phyloP scores from a whole-genome alignment of 2,888 invertebrate species.

The Orthosia gothica region DNA sequence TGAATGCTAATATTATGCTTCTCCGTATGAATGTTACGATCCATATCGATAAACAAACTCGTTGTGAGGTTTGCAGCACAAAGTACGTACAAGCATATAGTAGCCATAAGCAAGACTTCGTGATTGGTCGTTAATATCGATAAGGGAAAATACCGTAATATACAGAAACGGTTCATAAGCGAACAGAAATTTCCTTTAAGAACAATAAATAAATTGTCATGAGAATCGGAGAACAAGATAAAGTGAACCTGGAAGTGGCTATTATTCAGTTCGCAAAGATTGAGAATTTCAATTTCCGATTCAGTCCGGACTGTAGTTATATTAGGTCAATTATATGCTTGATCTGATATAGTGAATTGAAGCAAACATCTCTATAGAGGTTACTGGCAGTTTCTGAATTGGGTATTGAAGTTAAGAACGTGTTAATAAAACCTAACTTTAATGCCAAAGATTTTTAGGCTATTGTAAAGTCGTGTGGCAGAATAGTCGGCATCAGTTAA shows the following conservation, averaged over 20 bases:
- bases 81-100: conserved; percentile 25
- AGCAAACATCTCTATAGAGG: neutral
- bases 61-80: conserved; percentile 34
- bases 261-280: conserved; percentile 55
- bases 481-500: too few species aligned
- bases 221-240: conserved; percentile 29
- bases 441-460: too few species aligned
- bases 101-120: conserved; percentile 46
- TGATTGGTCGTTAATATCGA: conserved; percentile 54
- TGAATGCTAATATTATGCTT: conserved; percentile 51
- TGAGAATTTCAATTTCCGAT: conserved; percentile 57
- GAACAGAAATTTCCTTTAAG: conserved; percentile 28
- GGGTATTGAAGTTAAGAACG: too few species aligned
- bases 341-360: conserved; percentile 38
- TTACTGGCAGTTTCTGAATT: too few species aligned
- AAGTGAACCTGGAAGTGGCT: conserved; percentile 35
- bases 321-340: conserved; percentile 42
- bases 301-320: conserved; percentile 32
- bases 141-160: conserved; percentile 51
- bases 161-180: conserved; percentile 25
- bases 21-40: conserved; percentile 39
- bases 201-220: conserved; percentile 59
- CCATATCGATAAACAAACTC: conserved; percentile 49
- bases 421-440: too few species aligned
- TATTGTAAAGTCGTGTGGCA: too few species aligned